Percentiles rank a stretch among this genome's conserved stretches.
These are phyloP conservation scores for Euwallacea fornicatus DNA, from an alignment of 1,140 invertebrate species.

Conservation along the genomic window DNA sequence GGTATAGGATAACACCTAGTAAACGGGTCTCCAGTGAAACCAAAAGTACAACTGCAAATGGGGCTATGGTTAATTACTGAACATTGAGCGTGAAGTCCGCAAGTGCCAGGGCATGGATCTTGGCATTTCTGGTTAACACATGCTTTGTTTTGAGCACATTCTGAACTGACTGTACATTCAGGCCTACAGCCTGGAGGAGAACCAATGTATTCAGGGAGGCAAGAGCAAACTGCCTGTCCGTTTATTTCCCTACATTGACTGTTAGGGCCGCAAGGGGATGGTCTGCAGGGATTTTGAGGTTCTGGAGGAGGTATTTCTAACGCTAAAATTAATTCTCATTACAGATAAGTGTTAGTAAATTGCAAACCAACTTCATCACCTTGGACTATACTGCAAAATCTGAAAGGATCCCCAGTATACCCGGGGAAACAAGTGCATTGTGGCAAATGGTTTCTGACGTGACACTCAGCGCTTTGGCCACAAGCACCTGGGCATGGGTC, in stretches of 20 bases:
- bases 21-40: slow-evolving; percentile 64
- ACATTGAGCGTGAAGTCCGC: slow-evolving; percentile 67
- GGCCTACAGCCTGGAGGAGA: slow-evolving; percentile 75
- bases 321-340: slow-evolving; percentile 56
- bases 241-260: slow-evolving; percentile 69
- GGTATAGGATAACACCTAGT: slow-evolving; percentile 57
- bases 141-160: slow-evolving; percentile 71
- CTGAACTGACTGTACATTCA: slow-evolving; percentile 76
- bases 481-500: slow-evolving; percentile 70
- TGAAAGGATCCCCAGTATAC: slow-evolving; percentile 65
- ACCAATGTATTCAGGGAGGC: slow-evolving; percentile 70
- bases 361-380: slow-evolving; percentile 51
- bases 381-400: slow-evolving; percentile 60
- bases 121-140: slow-evolving; percentile 78
- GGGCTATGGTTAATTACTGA: slow-evolving; percentile 67
- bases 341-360: background rate
- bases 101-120: slow-evolving; percentile 70
- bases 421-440: slow-evolving; percentile 61
- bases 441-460: slow-evolving; percentile 62
- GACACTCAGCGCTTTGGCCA: slow-evolving; percentile 64
- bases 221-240: slow-evolving; percentile 66
- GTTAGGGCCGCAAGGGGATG: slow-evolving; percentile 71
- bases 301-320: slow-evolving; percentile 49
- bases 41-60: slow-evolving; percentile 62
- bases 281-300: slow-evolving; percentile 61